Base-by-base conservation (phyloP, 2,888 invertebrate species). In the Leptinotarsa rubiginosa region DNA sequence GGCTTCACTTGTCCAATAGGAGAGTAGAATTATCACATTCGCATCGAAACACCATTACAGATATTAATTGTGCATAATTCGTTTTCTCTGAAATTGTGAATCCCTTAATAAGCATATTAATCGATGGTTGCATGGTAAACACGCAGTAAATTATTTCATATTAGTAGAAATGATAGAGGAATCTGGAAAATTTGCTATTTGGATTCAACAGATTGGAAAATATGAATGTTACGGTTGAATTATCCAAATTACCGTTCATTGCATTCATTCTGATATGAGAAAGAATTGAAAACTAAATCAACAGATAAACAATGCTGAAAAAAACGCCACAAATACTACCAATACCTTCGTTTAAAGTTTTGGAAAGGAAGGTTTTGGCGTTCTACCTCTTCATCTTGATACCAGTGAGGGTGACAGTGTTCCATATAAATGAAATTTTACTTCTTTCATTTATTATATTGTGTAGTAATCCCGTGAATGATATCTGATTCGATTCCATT, bases 131-230 rank as follows among this genome's bases (percentile, higher is more conserved):
- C 70, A 18, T 49, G 71, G 69, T 71, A 72, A 75, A 69, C 75
- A 72, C 41, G 70, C 67, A 71, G 71, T 75, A 72, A 74, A 74
- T 70, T 70, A 74, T 74, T 74, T 74, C 47, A 49, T 70, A 70
- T 70, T 74, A 64, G 74, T 67, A 74, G 52, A 65, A 67, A 74
- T 66, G 62, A 50, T 56, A 62, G 20, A 10, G 49, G 69, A 69
- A 47, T 54, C 20, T 4, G 56, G 56, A 56, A 69, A 69, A 69
- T 69, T 59, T 20, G 69, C 13, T 47, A 56, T 54, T 69, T 56
- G 31, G 25, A 47, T 31, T 47, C 31, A 52, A 3, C n/a, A 25
- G n/a, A 52, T 31, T 67, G 49, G 67, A 13, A 47, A 47, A 69
- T 59, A 15, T 18, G 25, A 56, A 56, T 69, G 56, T 47, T 20